Percentiles rank a stretch among this genome's conserved stretches.
Conservation (phyloP, 2,797 vertebrate species). For the Xiphorhynchus erythropygius region DNA sequence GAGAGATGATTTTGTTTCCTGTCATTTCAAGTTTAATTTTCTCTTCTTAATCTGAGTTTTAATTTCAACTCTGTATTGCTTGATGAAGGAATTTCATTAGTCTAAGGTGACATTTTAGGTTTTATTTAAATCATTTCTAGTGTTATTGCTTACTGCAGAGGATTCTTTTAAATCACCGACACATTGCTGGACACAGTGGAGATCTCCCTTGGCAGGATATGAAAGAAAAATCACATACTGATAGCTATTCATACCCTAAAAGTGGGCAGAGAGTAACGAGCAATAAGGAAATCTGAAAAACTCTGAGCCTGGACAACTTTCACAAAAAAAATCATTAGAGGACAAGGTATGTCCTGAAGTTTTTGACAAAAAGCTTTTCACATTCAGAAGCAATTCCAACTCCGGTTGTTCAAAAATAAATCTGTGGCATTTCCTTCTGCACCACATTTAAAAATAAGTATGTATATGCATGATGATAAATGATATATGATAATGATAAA, state of each 20-base stretch:
- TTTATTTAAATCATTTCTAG: conserved; percentile 54
- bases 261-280: neutral
- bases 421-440: neutral
- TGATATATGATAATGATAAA: neutral
- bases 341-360: neutral
- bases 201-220: conserved; percentile 10
- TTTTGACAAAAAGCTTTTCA: neutral
- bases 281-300: neutral
- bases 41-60: conserved; percentile 19
- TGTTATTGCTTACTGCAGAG: conserved; percentile 30
- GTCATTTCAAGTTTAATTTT: conserved; percentile 30
- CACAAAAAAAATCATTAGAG: neutral
- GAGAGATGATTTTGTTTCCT: neutral
- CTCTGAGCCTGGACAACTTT: neutral
- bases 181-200: neutral
- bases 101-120: conserved; percentile 43
- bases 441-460: neutral
- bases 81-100: conserved; percentile 59
- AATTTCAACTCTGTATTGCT: neutral
- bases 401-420: neutral
- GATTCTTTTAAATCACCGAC: neutral
- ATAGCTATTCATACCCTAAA: neutral
- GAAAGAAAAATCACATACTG: neutral
- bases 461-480: neutral
- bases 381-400: neutral